Conservation (phyloP, 2,113 vertebrate genomes). For the Bos indicus region DNA sequence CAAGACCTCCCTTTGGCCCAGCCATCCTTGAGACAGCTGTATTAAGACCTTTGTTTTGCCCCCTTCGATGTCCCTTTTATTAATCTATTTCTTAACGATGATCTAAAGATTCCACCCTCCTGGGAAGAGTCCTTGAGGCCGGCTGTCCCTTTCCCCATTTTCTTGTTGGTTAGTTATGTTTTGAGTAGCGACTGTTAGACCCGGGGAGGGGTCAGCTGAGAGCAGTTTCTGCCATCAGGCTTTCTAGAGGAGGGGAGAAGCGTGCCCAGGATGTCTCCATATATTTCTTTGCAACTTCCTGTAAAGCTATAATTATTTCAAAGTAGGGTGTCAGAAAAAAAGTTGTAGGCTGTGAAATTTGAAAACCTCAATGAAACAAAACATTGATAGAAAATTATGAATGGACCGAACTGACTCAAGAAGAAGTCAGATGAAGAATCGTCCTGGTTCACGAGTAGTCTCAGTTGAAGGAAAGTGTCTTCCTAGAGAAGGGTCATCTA, state of each 20-base stretch:
- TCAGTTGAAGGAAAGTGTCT: not conserved
- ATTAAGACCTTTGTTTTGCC: not conserved
- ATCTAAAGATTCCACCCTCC: fast-evolving
- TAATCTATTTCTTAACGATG: fast-evolving
- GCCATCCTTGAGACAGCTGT: not conserved
- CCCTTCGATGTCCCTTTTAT: fast-evolving
- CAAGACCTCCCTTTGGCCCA: not conserved
- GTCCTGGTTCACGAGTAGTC: not conserved
- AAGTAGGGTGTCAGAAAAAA: not conserved
- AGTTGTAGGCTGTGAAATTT: not conserved
- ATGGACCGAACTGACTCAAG: not conserved
- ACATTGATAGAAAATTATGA: not conserved
- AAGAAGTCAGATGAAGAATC: not conserved
- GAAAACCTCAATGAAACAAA: not conserved
- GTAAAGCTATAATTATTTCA: not conserved
- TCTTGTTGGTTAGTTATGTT: not conserved
- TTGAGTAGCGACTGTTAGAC: not conserved
- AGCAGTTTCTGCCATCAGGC: not conserved
- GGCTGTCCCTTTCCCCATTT: too few relatives aligned
- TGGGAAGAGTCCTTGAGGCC: too few relatives aligned
- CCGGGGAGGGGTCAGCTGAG: not conserved
- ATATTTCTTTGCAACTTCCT: not conserved
- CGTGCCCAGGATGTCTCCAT: fast-evolving
- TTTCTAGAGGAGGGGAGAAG: not conserved
- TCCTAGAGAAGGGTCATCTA: not conserved